Conservation (phyloP, 2,113 vertebrate species). For the Smithornis capensis region DNA sequence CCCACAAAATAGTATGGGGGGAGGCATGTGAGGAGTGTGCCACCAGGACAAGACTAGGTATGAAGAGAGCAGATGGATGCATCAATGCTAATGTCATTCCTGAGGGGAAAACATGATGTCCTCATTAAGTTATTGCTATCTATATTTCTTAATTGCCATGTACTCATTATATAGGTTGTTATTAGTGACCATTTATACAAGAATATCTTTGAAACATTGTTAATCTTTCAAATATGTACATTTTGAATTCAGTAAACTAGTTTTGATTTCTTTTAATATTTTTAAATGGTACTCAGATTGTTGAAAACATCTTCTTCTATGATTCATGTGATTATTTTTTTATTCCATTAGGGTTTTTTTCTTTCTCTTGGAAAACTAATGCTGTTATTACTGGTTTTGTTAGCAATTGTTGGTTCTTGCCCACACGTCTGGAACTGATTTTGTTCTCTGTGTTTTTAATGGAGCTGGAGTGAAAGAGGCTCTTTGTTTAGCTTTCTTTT, state of each 20-base stretch:
- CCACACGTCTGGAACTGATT: slow-evolving; percentile 53
- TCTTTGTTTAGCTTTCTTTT: slow-evolving; percentile 55
- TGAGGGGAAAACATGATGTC: background rate
- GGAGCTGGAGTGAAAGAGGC: slow-evolving; percentile 39
- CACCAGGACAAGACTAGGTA: background rate
- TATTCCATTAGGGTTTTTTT: background rate
- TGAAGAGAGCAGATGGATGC: background rate
- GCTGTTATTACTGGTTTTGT: slow-evolving; percentile 1
- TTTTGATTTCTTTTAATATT: background rate
- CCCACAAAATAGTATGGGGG: background rate
- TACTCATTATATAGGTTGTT: background rate
- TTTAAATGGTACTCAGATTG: background rate
- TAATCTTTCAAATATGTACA: background rate
- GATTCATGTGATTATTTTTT: slow-evolving; percentile 4
- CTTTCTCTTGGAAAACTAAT: slow-evolving; percentile 5
- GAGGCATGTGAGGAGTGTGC: background rate
- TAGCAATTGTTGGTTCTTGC: slow-evolving; percentile 25
- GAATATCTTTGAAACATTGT: background rate
- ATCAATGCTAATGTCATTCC: background rate
- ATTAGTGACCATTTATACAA: background rate
- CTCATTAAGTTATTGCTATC: slow-evolving; percentile 8
- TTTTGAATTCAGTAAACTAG: background rate
- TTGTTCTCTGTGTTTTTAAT: background rate
- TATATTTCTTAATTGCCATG: background rate
- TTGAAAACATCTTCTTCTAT: background rate